Evolutionary conservation across 2,113 vertebrate species (phyloP).

Genomic region (Pimephales promelas): DNA sequence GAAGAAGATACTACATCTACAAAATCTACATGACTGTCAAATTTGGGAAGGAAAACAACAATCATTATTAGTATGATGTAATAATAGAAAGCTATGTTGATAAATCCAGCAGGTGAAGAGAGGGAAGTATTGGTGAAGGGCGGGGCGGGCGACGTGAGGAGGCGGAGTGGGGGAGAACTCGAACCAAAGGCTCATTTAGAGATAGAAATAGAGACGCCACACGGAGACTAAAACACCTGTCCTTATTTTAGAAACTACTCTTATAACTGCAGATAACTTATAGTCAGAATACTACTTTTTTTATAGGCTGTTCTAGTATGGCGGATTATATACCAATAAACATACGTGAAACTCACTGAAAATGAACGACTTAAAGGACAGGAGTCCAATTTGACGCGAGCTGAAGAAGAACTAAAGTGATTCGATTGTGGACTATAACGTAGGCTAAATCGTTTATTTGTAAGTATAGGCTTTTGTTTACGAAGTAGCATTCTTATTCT

Average conservation of each 20-base stretch:
- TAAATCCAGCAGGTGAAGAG: not conserved
- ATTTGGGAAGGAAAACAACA: not conserved
- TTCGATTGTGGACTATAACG: not conserved
- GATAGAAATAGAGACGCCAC: too few relatives aligned
- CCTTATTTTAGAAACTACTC: not conserved
- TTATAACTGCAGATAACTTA: not conserved
- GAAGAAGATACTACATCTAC: not conserved
- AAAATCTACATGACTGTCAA: not conserved
- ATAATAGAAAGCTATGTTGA: not conserved
- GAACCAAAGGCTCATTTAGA: not conserved
- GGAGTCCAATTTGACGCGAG: not conserved
- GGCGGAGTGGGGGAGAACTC: not conserved
- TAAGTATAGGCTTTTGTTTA: constrained; percentile 28
- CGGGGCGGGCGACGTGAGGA: not conserved
- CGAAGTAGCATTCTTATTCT: not conserved
- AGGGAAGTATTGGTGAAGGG: not conserved
- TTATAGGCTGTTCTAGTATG: not conserved
- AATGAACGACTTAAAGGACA: constrained; percentile 14
- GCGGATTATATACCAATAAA: not conserved
- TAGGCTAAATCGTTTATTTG: not conserved
- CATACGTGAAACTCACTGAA: not conserved
- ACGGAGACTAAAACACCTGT: not conserved
- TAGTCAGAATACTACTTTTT: not conserved
- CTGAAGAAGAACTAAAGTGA: not conserved
- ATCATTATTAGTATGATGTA: not conserved